A percentile compares a stretch with the other conserved stretches of the same genome.
These are phyloP conservation scores for Brachystomella parvula DNA, from an alignment of 1,140 invertebrate species.

Conservation along the genomic window DNA sequence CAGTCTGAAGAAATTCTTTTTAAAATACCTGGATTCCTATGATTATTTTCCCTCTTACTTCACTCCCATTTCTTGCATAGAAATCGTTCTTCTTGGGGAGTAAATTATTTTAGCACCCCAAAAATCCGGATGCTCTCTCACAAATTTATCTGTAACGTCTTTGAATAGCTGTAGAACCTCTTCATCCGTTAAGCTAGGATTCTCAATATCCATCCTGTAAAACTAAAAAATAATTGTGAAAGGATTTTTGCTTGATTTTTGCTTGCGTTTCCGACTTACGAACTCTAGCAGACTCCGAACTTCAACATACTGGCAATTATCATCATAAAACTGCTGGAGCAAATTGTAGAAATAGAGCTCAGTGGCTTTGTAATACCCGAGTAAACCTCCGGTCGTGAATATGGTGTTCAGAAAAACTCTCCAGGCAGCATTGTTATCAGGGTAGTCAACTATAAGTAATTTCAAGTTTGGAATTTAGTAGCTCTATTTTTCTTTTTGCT, in stretches of 20 bases:
- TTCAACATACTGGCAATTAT: conserved; percentile 73
- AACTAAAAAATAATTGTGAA: conserved; percentile 51
- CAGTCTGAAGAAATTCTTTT: background rate
- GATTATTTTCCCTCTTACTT: background rate
- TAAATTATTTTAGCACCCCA: conserved; percentile 58
- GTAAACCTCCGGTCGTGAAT: conserved; percentile 52
- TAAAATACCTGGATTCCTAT: background rate
- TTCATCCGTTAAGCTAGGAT: conserved; percentile 47
- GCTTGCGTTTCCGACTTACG: conserved; percentile 7
- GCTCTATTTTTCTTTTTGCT: too few species aligned
- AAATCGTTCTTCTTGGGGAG: conserved; percentile 45
- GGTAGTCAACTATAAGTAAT: conserved; percentile 49
- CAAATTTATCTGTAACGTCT: conserved; percentile 50
- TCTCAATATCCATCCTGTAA: conserved; percentile 43
- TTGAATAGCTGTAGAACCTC: conserved; percentile 54
- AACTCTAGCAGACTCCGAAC: conserved; percentile 50
- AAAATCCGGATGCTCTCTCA: conserved; percentile 58
- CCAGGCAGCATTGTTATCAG: conserved; percentile 60
- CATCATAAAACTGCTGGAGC: conserved; percentile 60
- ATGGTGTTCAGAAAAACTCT: conserved; percentile 52
- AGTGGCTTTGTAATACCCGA: conserved; percentile 62
- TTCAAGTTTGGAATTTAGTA: too few species aligned
- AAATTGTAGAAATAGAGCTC: conserved; percentile 61
- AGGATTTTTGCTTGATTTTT: background rate
- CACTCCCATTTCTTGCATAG: conserved; percentile 7